These are phyloP conservation scores for Drosophila paulistorum DNA, from an alignment of 1,140 invertebrate species.

Conservation along the genomic window DNA sequence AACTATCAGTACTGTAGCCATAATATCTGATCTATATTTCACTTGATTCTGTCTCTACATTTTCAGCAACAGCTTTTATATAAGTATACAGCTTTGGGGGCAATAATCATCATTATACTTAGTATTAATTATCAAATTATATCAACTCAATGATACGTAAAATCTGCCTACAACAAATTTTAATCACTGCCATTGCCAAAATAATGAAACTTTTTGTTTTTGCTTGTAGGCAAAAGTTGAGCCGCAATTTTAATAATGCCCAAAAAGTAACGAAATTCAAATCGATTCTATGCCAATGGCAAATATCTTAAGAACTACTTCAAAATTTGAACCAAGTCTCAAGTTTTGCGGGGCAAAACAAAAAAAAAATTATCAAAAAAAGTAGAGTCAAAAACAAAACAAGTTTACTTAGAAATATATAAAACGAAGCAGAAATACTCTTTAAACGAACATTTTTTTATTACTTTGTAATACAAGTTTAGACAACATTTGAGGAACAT, in stretches of 20 bases:
- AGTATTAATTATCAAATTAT: slow-evolving; percentile 54
- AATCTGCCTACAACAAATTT: slow-evolving; percentile 26
- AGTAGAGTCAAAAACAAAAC: slow-evolving; percentile 65
- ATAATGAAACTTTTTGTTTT: slow-evolving; percentile 25
- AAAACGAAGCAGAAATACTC: not conserved
- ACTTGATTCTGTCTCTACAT: not conserved
- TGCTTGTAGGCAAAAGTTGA: slow-evolving; percentile 55
- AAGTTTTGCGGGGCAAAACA: slow-evolving; percentile 45
- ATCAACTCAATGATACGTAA: slow-evolving; percentile 67
- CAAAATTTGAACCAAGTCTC: slow-evolving; percentile 49
- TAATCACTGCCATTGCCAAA: slow-evolving; percentile 29
- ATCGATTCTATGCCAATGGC: slow-evolving; percentile 62
- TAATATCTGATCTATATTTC: not conserved
- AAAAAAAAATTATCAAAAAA: slow-evolving; percentile 20
- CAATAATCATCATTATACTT: slow-evolving; percentile 30
- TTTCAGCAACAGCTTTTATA: not conserved
- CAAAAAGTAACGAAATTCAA: slow-evolving; percentile 57
- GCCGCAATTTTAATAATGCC: slow-evolving; percentile 64
- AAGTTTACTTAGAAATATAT: not conserved
- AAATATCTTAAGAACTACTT: slow-evolving; percentile 70
- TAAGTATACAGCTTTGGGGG: not conserved
- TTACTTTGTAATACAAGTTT: no score
- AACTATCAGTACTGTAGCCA: not conserved
- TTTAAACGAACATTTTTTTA: not conserved
- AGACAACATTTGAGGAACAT: no score